Conservation (phyloP, 2,888 invertebrate species). For the Eremobia ochroleuca region DNA sequence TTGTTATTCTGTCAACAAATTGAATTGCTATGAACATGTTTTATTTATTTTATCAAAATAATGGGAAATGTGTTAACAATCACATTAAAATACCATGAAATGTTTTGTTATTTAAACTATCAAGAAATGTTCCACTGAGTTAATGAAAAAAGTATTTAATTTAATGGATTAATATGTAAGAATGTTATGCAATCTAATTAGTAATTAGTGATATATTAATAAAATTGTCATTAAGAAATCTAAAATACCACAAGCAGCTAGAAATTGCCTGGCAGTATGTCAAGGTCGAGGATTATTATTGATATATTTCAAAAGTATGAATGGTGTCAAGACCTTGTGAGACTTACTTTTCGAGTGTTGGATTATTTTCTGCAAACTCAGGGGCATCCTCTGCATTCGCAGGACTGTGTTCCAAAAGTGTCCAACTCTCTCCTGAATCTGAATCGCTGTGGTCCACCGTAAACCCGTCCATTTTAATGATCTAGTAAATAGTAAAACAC, state of each 20-base stretch:
- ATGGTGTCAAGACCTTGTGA: neutral
- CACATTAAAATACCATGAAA: neutral
- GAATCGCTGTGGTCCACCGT: slow-evolving; percentile 86
- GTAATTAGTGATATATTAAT: neutral
- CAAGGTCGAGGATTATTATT: slow-evolving; percentile 55
- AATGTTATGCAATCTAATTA: slow-evolving; percentile 15
- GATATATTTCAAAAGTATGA: neutral
- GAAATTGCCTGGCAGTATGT: slow-evolving; percentile 33
- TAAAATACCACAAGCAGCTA: slow-evolving; percentile 20
- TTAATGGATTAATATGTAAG: neutral
- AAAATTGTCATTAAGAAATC: neutral
- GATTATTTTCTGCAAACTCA: slow-evolving; percentile 72
- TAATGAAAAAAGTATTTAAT: slow-evolving; percentile 16
- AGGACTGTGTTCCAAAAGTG: slow-evolving; percentile 82
- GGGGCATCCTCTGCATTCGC: slow-evolving; percentile 77
- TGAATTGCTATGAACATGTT: neutral
- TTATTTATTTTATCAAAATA: neutral
- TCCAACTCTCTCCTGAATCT: slow-evolving; percentile 90
- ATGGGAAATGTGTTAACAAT: slow-evolving; percentile 1
- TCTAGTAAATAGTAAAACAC: slow-evolving; percentile 49
- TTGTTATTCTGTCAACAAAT: slow-evolving; percentile 71
- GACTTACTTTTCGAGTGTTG: slow-evolving; percentile 73
- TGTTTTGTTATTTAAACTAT: neutral
- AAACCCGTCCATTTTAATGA: slow-evolving; percentile 83
- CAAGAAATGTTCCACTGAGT: neutral